Evolutionary conservation across 2,888 invertebrate species (phyloP).

Genomic region (Ceratothoa steindachneri): DNA sequence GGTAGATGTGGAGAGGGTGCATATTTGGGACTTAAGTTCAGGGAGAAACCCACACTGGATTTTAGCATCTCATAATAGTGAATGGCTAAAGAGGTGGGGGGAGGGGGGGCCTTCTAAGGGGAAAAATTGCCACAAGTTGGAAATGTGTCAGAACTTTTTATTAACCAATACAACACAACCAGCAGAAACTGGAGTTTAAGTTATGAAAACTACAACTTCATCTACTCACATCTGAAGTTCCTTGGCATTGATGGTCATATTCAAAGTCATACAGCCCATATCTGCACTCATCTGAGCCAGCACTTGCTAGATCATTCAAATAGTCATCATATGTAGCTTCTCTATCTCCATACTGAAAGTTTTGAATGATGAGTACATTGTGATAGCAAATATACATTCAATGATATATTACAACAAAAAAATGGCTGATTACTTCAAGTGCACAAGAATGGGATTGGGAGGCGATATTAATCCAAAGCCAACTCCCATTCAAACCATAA

Average conservation of each 20-base stretch:
- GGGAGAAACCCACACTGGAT: too few species aligned
- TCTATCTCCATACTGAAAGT: conserved; percentile 56
- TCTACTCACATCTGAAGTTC: conserved; percentile 72
- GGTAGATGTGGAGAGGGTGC: too few species aligned
- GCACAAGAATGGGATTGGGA: not conserved
- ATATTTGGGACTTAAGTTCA: too few species aligned
- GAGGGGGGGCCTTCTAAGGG: too few species aligned
- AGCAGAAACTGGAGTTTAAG: not conserved
- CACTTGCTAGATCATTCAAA: conserved; percentile 84
- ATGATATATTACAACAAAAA: not conserved
- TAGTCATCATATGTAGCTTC: conserved; percentile 91
- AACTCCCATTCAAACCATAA: too few species aligned
- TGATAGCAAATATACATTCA: too few species aligned
- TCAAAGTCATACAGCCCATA: conserved; percentile 90
- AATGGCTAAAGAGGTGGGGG: too few species aligned
- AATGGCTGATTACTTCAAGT: too few species aligned
- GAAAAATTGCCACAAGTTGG: not conserved
- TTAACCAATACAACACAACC: not conserved
- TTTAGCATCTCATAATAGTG: too few species aligned
- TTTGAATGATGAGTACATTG: too few species aligned
- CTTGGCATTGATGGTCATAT: conserved; percentile 95
- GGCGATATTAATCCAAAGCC: too few species aligned
- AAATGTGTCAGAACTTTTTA: too few species aligned
- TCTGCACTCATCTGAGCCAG: conserved; percentile 91
- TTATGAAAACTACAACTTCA: not conserved